A percentile compares a stretch with the other conserved stretches of the same genome.
phyloP scores from a whole-genome alignment of 2,797 vertebrate species.

The Geotria australis region DNA sequence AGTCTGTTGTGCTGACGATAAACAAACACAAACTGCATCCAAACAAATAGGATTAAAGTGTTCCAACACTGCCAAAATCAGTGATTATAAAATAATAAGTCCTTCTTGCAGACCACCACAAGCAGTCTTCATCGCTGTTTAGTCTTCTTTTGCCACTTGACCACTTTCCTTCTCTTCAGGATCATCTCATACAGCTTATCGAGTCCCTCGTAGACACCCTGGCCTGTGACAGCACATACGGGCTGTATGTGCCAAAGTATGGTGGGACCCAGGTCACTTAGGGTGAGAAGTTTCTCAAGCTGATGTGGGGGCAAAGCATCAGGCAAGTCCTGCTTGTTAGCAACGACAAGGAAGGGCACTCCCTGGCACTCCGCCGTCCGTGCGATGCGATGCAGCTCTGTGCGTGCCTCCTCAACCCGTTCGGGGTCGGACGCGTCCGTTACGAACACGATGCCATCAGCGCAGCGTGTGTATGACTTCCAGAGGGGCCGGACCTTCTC shows the following conservation, averaged over 20 bases:
- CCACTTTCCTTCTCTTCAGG: constrained; percentile 34
- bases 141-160: constrained; percentile 24
- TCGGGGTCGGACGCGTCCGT: constrained; percentile 40
- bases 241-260: constrained; percentile 35
- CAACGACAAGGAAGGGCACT: constrained; percentile 36
- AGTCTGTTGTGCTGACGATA: too few species aligned
- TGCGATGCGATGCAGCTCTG: constrained; percentile 47
- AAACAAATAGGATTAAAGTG: too few species aligned
- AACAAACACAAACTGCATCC: too few species aligned
- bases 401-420: constrained; percentile 48
- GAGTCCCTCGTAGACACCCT: constrained; percentile 33
- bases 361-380: constrained; percentile 51
- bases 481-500: constrained; percentile 52
- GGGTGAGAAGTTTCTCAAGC: constrained; percentile 37
- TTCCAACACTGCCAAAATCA: too few species aligned
- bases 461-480: constrained; percentile 52
- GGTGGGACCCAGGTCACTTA: constrained; percentile 26
- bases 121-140: constrained; percentile 21
- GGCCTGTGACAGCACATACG: constrained; percentile 47
- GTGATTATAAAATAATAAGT: too few species aligned
- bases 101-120: too few species aligned
- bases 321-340: constrained; percentile 49
- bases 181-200: constrained; percentile 65
- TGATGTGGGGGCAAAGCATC: constrained; percentile 19
- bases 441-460: constrained; percentile 50